Base-by-base conservation (phyloP, 2,113 vertebrate species). In the Solenodon paradoxus region DNA sequence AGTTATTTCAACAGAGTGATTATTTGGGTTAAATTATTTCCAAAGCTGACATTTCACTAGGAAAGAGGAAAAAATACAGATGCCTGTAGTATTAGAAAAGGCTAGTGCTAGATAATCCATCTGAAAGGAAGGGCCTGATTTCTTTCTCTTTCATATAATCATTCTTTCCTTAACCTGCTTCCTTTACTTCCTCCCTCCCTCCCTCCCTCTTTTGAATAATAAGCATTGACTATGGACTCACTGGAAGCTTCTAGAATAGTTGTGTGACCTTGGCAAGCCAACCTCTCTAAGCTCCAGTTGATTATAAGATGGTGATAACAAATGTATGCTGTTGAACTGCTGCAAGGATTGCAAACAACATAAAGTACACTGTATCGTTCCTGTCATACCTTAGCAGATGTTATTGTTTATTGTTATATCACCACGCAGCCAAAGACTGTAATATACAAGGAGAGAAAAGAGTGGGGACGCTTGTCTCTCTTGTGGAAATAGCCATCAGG, bases 11-110 rank as follows among this genome's bases (percentile, higher is more conserved):
- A 96, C 87, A 94, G 88, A 93, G 59, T 95, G 95, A 94, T 90
- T 94, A 96, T 97, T 95, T 91, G 82, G 90, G 94, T 97, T 97
- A 97, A 97, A 97, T 97, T 94, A 95, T 97, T 97, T 96, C 97
- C 90, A 86, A 96, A 90, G 66, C 90, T 97, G 95, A 78, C 78
- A 86, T 97, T 95, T 97, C 45, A 47, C 84, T 90, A 26, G 30
- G 72, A 86, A 92, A 92, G 77, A 66, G 35, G 10, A 16, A 38
- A 95, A 88, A 69, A 57, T 77, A n/a, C n/a, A 61, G 51, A 22
- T 95, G 57, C n/a, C 85, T 28, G 26, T 74, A 55, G 17, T 81
- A 79, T 12, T 19, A 69, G 32, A 80, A 92, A 95, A 45, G 80
- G 16, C 61, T 90, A 69, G 38, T 42, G 40, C 9, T 63, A 82